phyloP scores from a whole-genome alignment of 2,888 invertebrate genomes.

The Celastrina argiolus region DNA sequence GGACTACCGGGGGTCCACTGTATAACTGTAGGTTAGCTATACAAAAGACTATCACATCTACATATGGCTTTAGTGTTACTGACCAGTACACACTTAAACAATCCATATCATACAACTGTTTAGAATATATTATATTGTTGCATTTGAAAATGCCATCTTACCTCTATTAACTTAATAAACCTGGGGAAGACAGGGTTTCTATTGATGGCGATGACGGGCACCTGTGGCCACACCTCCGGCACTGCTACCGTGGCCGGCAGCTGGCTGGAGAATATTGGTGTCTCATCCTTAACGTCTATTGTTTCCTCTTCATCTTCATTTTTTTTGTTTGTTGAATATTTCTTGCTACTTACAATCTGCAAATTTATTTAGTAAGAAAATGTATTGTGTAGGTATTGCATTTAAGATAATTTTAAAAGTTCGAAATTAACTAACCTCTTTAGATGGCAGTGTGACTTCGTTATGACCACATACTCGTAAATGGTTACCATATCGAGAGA shows the following conservation, averaged over 20 bases:
- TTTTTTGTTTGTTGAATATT: slow-evolving; percentile 56
- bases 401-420: neutral
- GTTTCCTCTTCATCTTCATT: slow-evolving; percentile 61
- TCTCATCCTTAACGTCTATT: slow-evolving; percentile 52
- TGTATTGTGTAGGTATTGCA: neutral
- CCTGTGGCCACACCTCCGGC: slow-evolving; percentile 97
- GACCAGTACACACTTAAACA: too few relatives aligned
- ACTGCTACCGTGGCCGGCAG: slow-evolving; percentile 94
- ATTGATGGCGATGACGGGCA: slow-evolving; percentile 95
- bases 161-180: slow-evolving; percentile 98
- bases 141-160: slow-evolving; percentile 43
- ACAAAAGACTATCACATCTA: too few relatives aligned
- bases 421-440: slow-evolving; percentile 27
- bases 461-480: slow-evolving; percentile 46
- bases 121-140: too few relatives aligned
- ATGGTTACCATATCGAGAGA: slow-evolving; percentile 28
- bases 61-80: too few relatives aligned
- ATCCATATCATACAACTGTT: too few relatives aligned
- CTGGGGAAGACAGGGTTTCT: slow-evolving; percentile 98
- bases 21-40: too few relatives aligned
- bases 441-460: slow-evolving; percentile 30
- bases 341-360: slow-evolving; percentile 42
- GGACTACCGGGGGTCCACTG: too few relatives aligned
- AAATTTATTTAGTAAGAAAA: neutral
- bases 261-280: slow-evolving; percentile 72